Evolutionary conservation across 2,113 vertebrate genomes (phyloP), one percentile per base, ranked within the genome.

Genomic region (Larimichthys crocea): DNA sequence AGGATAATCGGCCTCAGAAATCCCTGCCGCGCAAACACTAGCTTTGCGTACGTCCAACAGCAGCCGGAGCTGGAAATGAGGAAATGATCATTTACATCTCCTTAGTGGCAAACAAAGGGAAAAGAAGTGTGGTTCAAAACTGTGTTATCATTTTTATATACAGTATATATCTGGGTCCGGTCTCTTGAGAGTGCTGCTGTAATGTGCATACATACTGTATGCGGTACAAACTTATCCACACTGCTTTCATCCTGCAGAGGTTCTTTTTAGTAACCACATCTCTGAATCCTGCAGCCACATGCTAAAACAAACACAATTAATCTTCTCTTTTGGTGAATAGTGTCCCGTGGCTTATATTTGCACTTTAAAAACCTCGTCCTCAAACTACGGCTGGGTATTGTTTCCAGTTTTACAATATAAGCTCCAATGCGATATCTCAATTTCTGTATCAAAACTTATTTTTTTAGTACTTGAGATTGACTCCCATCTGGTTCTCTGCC

Each of bases 1-100:
- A 61, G 76, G 59, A 85, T 83, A 77, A 87, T 82, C 75, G 17
- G n/a, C 61, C 46, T 48, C 57, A 76, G 69, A 81, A 86, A 73
- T 62, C 67, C 64, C 76, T 26, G 24, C 52, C 8, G n/a, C 60
- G 73, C 82, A 85, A 72, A 83, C 76, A 80, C 40, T 19, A 61
- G 56, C 75, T 10, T 26, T 26, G 66, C 24, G 5, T 17, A 57
- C 3, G 40, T 44, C 53, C 71, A 24, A 52, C 19, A 64, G 61
- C 63, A 74, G 68, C 40, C 57, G 35, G 65, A 75, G 44, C 19
- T 20, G 60, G 64, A 69, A 63, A 60, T 42, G 26, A 73, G 49
- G 52, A 52, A 66, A 52, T 74, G 3, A 60, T 78, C 71, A 87
- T 88, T 85, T 78, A 49, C 68, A 72, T 86, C 44, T 74, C 29